Base-by-base conservation (phyloP, 2,797 vertebrate genomes). In the Platalea minor region DNA sequence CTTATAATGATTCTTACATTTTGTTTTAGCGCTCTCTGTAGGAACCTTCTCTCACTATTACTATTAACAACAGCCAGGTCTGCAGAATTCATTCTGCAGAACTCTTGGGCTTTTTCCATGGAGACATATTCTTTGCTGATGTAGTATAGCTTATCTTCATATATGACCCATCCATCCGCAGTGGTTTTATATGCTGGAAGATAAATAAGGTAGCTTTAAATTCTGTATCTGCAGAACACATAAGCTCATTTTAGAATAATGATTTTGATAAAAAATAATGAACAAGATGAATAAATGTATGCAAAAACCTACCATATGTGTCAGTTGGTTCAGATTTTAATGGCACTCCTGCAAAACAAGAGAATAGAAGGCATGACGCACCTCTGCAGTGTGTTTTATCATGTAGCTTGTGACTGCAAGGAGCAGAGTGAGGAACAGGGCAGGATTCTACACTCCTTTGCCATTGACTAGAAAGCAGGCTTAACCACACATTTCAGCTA, bases 101-200 rank as follows among this genome's bases (percentile, higher is more conserved):
- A 98, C 5, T 86, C 97, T 51, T 98, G 98, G 16, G 99, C 99
- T 19, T 97, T 85, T 85, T 99, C 99, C 99, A 99, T 99, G 7
- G 98, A 69, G 9, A 98, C 74, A 9, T 41, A 57, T 2, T 99
- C 96, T 14, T 59, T 94, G 97, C 98, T 99, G 75, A 99, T 93
- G 79, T 97, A 99, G 95, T 99, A 99, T n/a, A 99, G 98, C 29
- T 98, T 98, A 48, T 98, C 98, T 85, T 98, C 98, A 91, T 98
- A 98, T 84, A 98, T 97, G 25, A 98, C 43, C 99, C 99, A 99
- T 79, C 99, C 99, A 79, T 99, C 99, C 4, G 91, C 96, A 20
- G 99, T 99, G 46, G 96, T 97, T 95, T 98, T 97, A 95, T 97
- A 98, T 50, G 93, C 98, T 98, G 96, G 70, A 97, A 96, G 79